Conservation (phyloP, 2,797 vertebrate species). For the Anguilla megastoma region DNA sequence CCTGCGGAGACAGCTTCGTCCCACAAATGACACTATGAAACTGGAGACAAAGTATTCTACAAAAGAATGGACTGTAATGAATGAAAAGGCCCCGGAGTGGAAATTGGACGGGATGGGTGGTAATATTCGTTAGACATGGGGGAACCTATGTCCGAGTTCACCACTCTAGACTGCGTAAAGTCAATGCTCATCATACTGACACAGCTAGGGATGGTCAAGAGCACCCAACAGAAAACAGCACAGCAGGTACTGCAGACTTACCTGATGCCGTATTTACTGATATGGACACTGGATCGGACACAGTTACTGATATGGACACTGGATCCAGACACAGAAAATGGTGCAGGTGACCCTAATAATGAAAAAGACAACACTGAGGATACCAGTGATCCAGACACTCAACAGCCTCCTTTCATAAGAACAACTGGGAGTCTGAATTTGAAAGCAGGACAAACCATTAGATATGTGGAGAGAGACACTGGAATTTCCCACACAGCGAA, state of each 20-base stretch:
- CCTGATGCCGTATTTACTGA: neutral
- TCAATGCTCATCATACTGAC: neutral
- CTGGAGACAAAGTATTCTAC: constrained; percentile 35
- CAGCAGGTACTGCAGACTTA: neutral
- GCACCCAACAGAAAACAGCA: neutral
- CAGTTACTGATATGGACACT: no score
- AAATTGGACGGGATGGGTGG: constrained; percentile 48
- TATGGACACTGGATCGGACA: neutral
- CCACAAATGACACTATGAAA: constrained; percentile 45
- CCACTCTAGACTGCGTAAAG: constrained; percentile 30
- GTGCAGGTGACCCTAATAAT: neutral
- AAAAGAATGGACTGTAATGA: constrained; percentile 41
- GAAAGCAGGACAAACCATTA: constrained; percentile 34
- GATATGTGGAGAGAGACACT: constrained; percentile 35
- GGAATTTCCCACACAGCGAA: constrained; percentile 32
- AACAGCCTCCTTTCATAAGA: neutral
- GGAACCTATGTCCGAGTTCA: constrained; percentile 36
- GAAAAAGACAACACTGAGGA: neutral
- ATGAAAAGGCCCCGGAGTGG: constrained; percentile 47
- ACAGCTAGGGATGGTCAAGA: neutral
- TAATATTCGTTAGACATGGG: constrained; percentile 46
- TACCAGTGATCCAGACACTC: neutral
- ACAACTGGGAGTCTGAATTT: neutral
- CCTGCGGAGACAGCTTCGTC: constrained; percentile 24
- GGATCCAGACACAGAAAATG: neutral